Evolutionary conservation across 2,888 invertebrate species (phyloP), one percentile per base, ranked within the genome.

Genomic region (Lepidocyrtinus sp.): DNA sequence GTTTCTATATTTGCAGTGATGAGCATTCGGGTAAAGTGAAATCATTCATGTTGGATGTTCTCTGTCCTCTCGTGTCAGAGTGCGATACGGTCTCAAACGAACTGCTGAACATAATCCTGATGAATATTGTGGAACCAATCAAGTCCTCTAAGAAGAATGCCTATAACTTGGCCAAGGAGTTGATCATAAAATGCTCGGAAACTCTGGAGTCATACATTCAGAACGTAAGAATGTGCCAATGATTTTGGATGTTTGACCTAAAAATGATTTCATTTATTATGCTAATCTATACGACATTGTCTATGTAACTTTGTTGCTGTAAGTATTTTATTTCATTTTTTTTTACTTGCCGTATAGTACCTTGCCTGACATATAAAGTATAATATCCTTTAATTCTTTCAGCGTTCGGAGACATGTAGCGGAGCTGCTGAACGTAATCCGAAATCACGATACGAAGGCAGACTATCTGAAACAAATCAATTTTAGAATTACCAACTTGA

Each of bases 1-100:
- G 77, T 85, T 73, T 36, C 86, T 36, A 7, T 36, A 87, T 83
- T 88, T 88, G 65, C 89, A 96, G 96, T 89, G 97, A 96, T 88
- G 97, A 98, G 88, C 98, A 98, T 90, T 97, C 97, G 9, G 93
- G 94, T 15, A 96, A 98, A 90, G 98, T 99, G 65, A 97, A 97
- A 88, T 96, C 95, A 83, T 98, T 98, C 89, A 98, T 99, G 95
- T 90, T 98, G 87, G 98, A 99, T 89, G 96, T 98, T 71, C 91
- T 99, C 84, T 95, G 95, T 87, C 98, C 98, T 0, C 91, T 99
- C 59, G 96, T 99, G 87, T 95, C 96, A 22, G 98, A 99, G 90
- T 96, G 97, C 5, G 98, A 99, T 89, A 94, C 95, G 87, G 96
- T 99, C 67, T 96, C 97, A 85, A 96, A 96, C 88, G 97, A 97